Evolutionary conservation across 2,113 vertebrate genomes (phyloP).

Genomic region (Strix uralensis): DNA sequence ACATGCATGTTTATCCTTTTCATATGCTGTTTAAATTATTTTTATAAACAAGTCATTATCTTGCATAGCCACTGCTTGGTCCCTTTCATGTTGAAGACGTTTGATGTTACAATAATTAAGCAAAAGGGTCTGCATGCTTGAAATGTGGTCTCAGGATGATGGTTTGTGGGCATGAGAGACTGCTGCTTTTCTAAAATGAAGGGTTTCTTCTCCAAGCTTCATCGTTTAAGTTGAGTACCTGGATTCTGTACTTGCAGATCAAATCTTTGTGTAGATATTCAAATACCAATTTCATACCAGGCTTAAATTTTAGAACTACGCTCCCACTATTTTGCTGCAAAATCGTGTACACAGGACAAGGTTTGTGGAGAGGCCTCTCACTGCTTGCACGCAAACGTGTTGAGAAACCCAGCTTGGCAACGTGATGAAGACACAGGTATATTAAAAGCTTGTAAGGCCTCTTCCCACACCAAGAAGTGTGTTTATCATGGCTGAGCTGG

Average conservation of each 20-base stretch:
- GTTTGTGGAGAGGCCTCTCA: not conserved
- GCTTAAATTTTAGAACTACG: not conserved
- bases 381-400: rapidly evolving
- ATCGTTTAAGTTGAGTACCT: not conserved
- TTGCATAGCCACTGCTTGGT: conserved; percentile 58
- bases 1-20: conserved; percentile 51
- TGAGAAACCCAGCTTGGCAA: not conserved
- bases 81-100: conserved; percentile 50
- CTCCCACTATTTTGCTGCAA: not conserved
- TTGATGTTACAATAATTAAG: conserved; percentile 61
- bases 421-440: not conserved
- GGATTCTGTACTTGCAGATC: not conserved
- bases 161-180: conserved; percentile 21
- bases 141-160: not conserved
- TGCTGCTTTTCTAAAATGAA: not conserved
- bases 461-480: not conserved
- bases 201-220: not conserved
- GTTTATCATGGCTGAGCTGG: not conserved
- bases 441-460: not conserved
- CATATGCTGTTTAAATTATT: conserved; percentile 56
- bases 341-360: not conserved
- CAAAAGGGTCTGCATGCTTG: conserved; percentile 22
- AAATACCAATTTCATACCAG: not conserved
- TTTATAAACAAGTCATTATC: conserved; percentile 63
- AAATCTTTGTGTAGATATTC: not conserved